Percentiles rank a stretch among this genome's conserved stretches.
Conservation (phyloP, 1,140 invertebrate species). For the Pogonognathellus flavescens region DNA sequence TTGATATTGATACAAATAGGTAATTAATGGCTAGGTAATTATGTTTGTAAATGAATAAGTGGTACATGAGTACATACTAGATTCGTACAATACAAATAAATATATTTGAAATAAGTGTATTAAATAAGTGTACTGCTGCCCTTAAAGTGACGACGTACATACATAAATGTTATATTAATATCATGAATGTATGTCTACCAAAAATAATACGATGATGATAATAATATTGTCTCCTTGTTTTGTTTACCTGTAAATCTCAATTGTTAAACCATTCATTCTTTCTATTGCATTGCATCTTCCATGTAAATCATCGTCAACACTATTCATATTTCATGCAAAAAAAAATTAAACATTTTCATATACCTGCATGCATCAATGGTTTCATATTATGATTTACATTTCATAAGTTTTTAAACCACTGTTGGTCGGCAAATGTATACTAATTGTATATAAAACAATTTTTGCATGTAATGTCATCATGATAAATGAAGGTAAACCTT, state of each 20-base stretch:
- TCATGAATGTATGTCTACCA: constrained; percentile 48
- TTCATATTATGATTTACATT: too few species aligned
- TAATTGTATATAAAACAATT: too few species aligned
- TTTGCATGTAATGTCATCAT: too few species aligned
- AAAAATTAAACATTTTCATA: too few species aligned
- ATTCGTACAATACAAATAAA: constrained; percentile 48
- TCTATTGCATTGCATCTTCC: not conserved
- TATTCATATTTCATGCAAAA: not conserved
- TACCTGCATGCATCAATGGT: too few species aligned
- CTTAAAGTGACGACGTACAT: constrained; percentile 30
- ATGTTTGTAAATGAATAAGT: constrained; percentile 40
- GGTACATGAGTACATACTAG: constrained; percentile 26
- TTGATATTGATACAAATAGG: constrained; percentile 46
- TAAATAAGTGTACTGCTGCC: constrained; percentile 29
- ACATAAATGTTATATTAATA: constrained; percentile 21
- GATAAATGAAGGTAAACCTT: too few species aligned
- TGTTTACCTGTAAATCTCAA: constrained; percentile 26
- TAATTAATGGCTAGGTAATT: constrained; percentile 12
- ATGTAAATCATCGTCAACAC: not conserved
- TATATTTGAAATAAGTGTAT: constrained; percentile 37
- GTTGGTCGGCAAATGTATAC: too few species aligned
- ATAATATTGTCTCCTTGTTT: constrained; percentile 50
- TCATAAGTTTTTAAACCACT: too few species aligned
- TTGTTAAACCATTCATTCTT: not conserved
- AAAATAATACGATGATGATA: constrained; percentile 50